Conservation (phyloP, 2,888 invertebrate genomes). For the Caenorhabditis zanzibari region DNA sequence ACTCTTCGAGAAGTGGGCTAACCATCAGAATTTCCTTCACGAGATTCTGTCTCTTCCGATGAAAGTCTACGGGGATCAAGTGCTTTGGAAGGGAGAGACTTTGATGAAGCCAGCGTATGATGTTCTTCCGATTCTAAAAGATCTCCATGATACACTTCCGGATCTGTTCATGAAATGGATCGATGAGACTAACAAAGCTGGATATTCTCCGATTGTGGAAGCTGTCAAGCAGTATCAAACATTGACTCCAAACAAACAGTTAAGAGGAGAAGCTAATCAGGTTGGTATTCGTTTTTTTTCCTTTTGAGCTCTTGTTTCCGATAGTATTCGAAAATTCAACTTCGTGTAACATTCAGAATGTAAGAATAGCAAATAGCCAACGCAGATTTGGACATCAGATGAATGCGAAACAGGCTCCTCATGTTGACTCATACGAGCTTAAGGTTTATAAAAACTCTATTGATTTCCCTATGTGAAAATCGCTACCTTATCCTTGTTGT, state of each 20-base stretch:
- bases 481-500: background rate
- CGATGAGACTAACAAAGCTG: slow-evolving; percentile 46
- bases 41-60: slow-evolving; percentile 63
- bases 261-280: slow-evolving; percentile 31
- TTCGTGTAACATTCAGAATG: slow-evolving; percentile 28
- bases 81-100: slow-evolving; percentile 54
- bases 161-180: slow-evolving; percentile 48
- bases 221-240: slow-evolving; percentile 52
- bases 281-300: slow-evolving; percentile 13
- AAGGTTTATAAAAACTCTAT: slow-evolving; percentile 29
- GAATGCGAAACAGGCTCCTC: slow-evolving; percentile 44
- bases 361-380: slow-evolving; percentile 22
- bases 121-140: slow-evolving; percentile 65
- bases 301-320: no score
- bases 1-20: slow-evolving; percentile 67
- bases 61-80: slow-evolving; percentile 58
- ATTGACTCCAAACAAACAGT: slow-evolving; percentile 23
- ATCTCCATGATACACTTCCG: slow-evolving; percentile 41
- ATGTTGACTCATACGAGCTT: slow-evolving; percentile 43
- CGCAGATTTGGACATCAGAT: slow-evolving; percentile 17
- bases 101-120: slow-evolving; percentile 58
- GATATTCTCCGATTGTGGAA: slow-evolving; percentile 56
- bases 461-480: background rate
- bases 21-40: slow-evolving; percentile 64
- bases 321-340: no score